These are phyloP conservation scores for Hyperopisus bebe DNA, from an alignment of 2,113 vertebrate species.

Conservation along the genomic window DNA sequence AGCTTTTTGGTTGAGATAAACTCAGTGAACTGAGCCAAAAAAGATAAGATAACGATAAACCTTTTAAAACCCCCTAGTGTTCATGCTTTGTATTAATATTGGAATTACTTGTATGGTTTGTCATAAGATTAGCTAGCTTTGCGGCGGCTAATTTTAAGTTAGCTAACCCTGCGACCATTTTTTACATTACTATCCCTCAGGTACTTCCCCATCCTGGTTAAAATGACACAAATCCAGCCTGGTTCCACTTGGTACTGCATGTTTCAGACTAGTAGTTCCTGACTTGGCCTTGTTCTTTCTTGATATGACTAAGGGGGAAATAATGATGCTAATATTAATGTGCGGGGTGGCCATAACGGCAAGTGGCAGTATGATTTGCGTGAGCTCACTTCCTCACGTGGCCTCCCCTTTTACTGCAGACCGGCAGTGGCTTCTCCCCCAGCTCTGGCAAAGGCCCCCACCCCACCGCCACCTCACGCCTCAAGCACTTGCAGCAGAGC, in stretches of 20 bases:
- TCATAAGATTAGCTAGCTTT: not conserved
- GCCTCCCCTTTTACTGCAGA: slow-evolving; percentile 40
- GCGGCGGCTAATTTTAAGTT: not conserved
- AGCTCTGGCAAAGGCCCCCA: slow-evolving; percentile 72
- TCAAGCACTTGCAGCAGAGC: slow-evolving; percentile 83
- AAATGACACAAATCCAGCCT: not conserved
- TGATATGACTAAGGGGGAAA: not conserved
- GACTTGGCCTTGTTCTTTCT: not conserved
- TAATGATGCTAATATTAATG: not conserved
- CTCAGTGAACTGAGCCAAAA: not conserved
- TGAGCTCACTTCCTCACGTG: not conserved
- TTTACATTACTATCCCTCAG: not conserved
- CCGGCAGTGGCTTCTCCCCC: slow-evolving; percentile 52
- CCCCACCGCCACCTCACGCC: slow-evolving; percentile 72
- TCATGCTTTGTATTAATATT: not conserved
- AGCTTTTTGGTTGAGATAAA: not conserved
- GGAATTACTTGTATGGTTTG: not conserved
- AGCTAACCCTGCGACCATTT: not conserved
- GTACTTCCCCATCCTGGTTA: not conserved
- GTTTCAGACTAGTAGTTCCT: not conserved
- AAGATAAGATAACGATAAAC: not conserved
- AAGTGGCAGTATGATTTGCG: not conserved
- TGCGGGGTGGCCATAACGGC: not conserved
- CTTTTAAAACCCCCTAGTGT: not conserved
- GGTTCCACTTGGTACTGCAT: not conserved